Evolutionary conservation across 2,888 invertebrate species (phyloP).

Genomic region (Hypolimnas misippus): DNA sequence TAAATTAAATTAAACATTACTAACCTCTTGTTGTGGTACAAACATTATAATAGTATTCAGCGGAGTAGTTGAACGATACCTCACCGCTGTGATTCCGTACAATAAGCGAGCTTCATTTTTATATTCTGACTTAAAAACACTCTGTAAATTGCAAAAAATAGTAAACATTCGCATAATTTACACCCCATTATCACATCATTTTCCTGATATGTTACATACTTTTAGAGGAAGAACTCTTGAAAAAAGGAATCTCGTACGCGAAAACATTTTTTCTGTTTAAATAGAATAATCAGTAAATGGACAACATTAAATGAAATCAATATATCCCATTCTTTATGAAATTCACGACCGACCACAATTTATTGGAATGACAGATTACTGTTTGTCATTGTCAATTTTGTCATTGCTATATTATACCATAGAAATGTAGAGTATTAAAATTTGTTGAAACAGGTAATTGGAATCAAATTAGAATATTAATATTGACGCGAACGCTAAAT

Average conservation of each 20-base stretch:
- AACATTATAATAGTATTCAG: slow-evolving; percentile 97
- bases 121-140: slow-evolving; percentile 65
- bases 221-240: slow-evolving; percentile 63
- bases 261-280: slow-evolving; percentile 65
- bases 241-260: slow-evolving; percentile 70
- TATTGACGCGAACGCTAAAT: too few relatives aligned
- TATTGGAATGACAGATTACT: slow-evolving; percentile 8
- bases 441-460: too few relatives aligned
- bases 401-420: too few relatives aligned
- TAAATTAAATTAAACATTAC: slow-evolving; percentile 26
- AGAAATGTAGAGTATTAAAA: too few relatives aligned
- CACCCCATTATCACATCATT: slow-evolving; percentile 13
- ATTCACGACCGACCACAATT: slow-evolving; percentile 10
- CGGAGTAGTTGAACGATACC: slow-evolving; percentile 87
- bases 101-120: slow-evolving; percentile 70
- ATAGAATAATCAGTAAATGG: slow-evolving; percentile 8
- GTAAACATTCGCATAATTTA: neutral
- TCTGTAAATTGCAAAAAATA: slow-evolving; percentile 61
- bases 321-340: slow-evolving; percentile 30
- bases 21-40: slow-evolving; percentile 99
- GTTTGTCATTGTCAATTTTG: slow-evolving; percentile 3
- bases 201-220: slow-evolving; percentile 51
- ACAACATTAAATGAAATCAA: slow-evolving; percentile 31
- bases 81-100: slow-evolving; percentile 63
- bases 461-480: too few relatives aligned